Conservation (phyloP, 1,140 invertebrate species). For the Galendromus occidentalis region DNA sequence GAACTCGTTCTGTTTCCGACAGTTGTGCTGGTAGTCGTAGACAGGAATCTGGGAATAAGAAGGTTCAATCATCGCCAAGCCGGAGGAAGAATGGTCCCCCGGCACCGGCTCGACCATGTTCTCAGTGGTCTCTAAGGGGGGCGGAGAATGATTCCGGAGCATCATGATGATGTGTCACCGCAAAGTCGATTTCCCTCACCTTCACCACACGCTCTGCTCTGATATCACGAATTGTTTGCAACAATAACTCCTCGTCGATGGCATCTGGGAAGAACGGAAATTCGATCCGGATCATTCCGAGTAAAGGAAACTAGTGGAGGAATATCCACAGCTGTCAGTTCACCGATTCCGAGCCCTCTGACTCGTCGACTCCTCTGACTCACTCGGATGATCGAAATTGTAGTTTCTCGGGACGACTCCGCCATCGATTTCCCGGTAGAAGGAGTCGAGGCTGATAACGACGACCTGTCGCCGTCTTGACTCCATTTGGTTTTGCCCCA, state of each 20-base stretch:
- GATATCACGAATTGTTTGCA: slow-evolving; percentile 54
- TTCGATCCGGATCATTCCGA: neutral
- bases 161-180: too few relatives aligned
- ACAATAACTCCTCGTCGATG: slow-evolving; percentile 65
- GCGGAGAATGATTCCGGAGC: too few relatives aligned
- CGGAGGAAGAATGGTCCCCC: too few relatives aligned
- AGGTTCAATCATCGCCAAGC: too few relatives aligned
- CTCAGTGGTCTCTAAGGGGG: too few relatives aligned
- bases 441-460: slow-evolving; percentile 85
- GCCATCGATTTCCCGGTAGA: slow-evolving; percentile 64
- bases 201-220: slow-evolving; percentile 58
- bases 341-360: neutral
- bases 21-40: slow-evolving; percentile 71
- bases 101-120: too few relatives aligned
- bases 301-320: slow-evolving; percentile 13
- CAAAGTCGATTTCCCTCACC: slow-evolving; percentile 22
- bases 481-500: slow-evolving; percentile 67
- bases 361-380: slow-evolving; percentile 5
- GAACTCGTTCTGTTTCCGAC: slow-evolving; percentile 41
- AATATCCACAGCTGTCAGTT: neutral
- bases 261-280: slow-evolving; percentile 38
- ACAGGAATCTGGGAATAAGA: slow-evolving; percentile 37
- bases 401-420: slow-evolving; percentile 67
- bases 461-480: slow-evolving; percentile 70
- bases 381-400: slow-evolving; percentile 90